Evolutionary conservation across 1,140 invertebrate genomes (phyloP).

Genomic region (Drosophila repleta): DNA sequence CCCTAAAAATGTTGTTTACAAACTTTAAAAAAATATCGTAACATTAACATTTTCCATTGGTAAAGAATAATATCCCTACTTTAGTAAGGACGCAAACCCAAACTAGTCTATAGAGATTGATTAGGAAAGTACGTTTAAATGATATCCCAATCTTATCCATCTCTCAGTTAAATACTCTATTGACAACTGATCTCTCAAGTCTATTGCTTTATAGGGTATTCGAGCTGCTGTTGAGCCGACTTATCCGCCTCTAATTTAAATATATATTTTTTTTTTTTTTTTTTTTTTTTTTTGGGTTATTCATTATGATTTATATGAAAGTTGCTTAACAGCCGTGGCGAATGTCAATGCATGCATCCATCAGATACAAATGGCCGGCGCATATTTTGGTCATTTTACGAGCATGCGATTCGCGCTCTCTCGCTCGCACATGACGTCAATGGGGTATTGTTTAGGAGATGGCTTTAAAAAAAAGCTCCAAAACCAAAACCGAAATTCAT

Average conservation of each 20-base stretch:
- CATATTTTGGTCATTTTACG: conserved; percentile 35
- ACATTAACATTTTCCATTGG: too few species aligned
- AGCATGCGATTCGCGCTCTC: conserved; percentile 9
- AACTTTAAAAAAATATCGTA: too few species aligned
- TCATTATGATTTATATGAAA: conserved; percentile 55
- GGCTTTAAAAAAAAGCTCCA: conserved; percentile 20
- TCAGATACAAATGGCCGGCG: conserved; percentile 42
- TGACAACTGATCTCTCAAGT: too few species aligned
- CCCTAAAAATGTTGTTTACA: too few species aligned
- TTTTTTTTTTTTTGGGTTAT: conserved; percentile 1
- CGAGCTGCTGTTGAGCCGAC: too few species aligned
- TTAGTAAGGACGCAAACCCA: too few species aligned
- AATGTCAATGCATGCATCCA: conserved; percentile 71
- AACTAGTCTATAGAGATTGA: too few species aligned
- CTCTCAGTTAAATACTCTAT: too few species aligned
- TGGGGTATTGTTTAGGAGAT: conserved; percentile 46
- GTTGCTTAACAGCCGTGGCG: conserved; percentile 35
- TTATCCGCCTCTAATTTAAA: too few species aligned
- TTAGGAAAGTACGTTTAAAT: too few species aligned
- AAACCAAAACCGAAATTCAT: conserved; percentile 5
- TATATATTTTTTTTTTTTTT: not conserved
- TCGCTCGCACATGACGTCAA: conserved; percentile 35
- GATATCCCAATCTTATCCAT: too few species aligned
- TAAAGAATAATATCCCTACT: too few species aligned
- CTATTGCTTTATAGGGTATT: not conserved